Conservation (phyloP, 2,113 vertebrate species). For the Gymnorhina tibicen region DNA sequence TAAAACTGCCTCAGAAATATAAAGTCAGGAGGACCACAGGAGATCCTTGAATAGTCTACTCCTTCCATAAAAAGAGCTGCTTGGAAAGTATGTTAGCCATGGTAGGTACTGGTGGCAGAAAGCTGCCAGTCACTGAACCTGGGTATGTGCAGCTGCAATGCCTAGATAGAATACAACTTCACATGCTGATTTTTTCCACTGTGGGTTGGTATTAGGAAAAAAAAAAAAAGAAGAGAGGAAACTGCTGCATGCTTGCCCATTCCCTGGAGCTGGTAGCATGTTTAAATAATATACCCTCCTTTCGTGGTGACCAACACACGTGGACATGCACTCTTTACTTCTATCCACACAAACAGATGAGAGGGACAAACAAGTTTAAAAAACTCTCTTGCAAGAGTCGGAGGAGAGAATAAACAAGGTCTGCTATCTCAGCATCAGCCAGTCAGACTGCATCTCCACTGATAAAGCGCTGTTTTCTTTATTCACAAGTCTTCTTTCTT, state of each 20-base stretch:
- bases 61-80: not conserved
- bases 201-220: not conserved
- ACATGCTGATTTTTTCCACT: not conserved
- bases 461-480: slow-evolving; percentile 34
- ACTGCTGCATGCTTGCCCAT: not conserved
- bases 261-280: not conserved
- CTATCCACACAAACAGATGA: not conserved
- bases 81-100: not conserved
- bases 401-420: not conserved
- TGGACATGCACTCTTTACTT: not conserved
- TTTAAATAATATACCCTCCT: not conserved
- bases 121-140: not conserved
- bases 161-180: not conserved
- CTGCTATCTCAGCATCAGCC: not conserved
- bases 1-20: not conserved
- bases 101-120: not conserved
- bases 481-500: slow-evolving; percentile 55
- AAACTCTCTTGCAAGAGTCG: not conserved
- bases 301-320: not conserved
- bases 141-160: not conserved
- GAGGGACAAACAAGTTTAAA: not conserved
- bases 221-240: not conserved
- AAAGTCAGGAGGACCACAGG: not conserved
- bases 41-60: not conserved
- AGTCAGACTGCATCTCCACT: not conserved